phyloP scores from a whole-genome alignment of 1,140 invertebrate genomes.

The Drosophila mojavensis region DNA sequence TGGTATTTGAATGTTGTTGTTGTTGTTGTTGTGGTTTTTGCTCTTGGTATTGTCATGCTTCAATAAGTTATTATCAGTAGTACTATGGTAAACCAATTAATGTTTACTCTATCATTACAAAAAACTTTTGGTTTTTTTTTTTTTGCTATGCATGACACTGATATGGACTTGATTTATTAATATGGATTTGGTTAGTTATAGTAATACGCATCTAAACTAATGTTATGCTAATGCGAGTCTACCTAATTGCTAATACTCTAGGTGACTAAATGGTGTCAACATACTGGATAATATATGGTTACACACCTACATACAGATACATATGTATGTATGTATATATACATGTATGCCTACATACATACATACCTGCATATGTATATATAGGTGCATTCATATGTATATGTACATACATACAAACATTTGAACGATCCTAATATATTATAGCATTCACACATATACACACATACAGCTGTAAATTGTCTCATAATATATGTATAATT shows the following conservation, averaged over 20 bases:
- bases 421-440: background rate
- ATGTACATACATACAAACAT: too few species aligned
- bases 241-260: constrained; percentile 1
- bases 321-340: background rate
- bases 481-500: too few species aligned
- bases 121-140: background rate
- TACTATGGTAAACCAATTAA: background rate
- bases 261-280: background rate
- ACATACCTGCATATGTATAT: background rate
- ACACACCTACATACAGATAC: background rate
- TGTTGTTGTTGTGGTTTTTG: constrained; percentile 1
- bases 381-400: too few species aligned
- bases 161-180: background rate
- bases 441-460: background rate
- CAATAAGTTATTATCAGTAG: background rate
- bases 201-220: background rate
- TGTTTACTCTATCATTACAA: constrained; percentile 3
- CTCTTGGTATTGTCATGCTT: constrained; percentile 7
- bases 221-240: background rate
- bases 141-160: background rate
- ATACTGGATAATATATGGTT: constrained; percentile 2
- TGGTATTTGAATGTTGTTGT: background rate
- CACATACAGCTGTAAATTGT: background rate
- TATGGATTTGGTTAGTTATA: too few species aligned
- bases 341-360: background rate